Conservation (phyloP, 2,888 invertebrate species). For the Allolobophora icterica region DNA sequence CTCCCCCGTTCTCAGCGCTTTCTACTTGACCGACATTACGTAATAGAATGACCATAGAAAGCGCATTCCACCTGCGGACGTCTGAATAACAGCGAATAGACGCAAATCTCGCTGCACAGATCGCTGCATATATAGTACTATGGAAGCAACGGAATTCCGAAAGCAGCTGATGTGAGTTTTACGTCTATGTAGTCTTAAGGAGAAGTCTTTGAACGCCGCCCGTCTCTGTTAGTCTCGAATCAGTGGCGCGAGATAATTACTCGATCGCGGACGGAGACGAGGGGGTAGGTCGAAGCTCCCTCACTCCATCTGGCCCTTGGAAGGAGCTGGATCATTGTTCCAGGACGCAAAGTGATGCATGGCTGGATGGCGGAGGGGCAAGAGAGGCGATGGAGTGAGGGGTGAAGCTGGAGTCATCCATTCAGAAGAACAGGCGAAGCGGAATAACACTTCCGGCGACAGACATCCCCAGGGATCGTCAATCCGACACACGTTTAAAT, state of each 20-base stretch:
- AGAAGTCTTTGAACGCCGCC: not conserved
- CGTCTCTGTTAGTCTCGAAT: constrained; percentile 3
- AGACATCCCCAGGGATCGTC: not conserved
- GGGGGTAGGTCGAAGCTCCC: not conserved
- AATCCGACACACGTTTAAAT: not conserved
- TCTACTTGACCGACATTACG: not conserved
- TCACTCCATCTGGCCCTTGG: constrained; percentile 1
- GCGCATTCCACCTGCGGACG: not conserved
- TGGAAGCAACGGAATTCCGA: not conserved
- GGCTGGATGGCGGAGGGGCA: not conserved
- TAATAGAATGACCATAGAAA: constrained; percentile 9
- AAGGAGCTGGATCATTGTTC: constrained; percentile 4
- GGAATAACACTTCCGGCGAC: constrained; percentile 26
- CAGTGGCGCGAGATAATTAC: constrained; percentile 17
- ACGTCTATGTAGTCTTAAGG: not conserved
- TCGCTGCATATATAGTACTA: no score
- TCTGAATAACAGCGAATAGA: not conserved
- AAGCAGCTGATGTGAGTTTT: not conserved
- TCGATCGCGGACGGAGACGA: not conserved
- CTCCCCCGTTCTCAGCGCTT: not conserved
- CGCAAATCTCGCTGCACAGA: not conserved
- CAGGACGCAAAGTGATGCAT: not conserved
- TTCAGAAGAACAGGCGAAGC: constrained; percentile 13
- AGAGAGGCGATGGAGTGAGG: not conserved
- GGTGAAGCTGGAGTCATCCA: not conserved